phyloP scores from a whole-genome alignment of 2,888 invertebrate genomes.

The Cheilosia soror region DNA sequence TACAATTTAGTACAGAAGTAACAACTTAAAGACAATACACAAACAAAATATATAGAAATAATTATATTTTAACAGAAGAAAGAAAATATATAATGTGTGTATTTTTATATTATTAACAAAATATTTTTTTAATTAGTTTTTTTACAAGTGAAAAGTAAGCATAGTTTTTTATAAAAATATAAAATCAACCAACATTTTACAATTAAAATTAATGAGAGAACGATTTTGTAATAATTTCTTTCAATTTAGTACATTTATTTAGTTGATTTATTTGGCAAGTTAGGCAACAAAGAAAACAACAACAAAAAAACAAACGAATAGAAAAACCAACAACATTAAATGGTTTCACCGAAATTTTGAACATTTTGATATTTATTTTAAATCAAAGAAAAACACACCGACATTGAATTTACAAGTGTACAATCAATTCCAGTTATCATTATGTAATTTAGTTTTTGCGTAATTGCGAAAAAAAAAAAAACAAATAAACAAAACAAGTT shows the following conservation, averaged over 20 bases:
- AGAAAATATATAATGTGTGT: constrained; percentile 78
- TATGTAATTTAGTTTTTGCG: constrained; percentile 33
- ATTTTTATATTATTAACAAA: constrained; percentile 79
- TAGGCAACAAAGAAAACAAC: constrained; percentile 1
- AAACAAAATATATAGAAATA: constrained; percentile 43
- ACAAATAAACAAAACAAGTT: constrained; percentile 23
- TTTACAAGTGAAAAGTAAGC: constrained; percentile 74
- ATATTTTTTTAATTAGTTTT: constrained; percentile 80
- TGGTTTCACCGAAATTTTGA: constrained; percentile 64
- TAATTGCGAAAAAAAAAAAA: constrained; percentile 5
- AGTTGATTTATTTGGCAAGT: constrained; percentile 29
- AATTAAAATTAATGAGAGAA: constrained; percentile 40
- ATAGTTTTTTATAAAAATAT: constrained; percentile 70
- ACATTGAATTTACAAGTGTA: constrained; percentile 63
- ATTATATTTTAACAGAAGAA: constrained; percentile 42
- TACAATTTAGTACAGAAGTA: constrained; percentile 60
- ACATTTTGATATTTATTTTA: constrained; percentile 37
- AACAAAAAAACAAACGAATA: constrained; percentile 24
- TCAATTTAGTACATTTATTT: constrained; percentile 19
- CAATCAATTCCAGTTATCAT: constrained; percentile 65
- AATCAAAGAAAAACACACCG: constrained; percentile 52
- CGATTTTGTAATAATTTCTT: constrained; percentile 35
- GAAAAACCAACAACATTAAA: constrained; percentile 37
- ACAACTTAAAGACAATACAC: constrained; percentile 73
- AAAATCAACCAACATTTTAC: constrained; percentile 51